Evolutionary conservation across 2,797 vertebrate genomes (phyloP), one percentile per base, ranked within the genome.

Genomic region (Semaprochilodus insignis): DNA sequence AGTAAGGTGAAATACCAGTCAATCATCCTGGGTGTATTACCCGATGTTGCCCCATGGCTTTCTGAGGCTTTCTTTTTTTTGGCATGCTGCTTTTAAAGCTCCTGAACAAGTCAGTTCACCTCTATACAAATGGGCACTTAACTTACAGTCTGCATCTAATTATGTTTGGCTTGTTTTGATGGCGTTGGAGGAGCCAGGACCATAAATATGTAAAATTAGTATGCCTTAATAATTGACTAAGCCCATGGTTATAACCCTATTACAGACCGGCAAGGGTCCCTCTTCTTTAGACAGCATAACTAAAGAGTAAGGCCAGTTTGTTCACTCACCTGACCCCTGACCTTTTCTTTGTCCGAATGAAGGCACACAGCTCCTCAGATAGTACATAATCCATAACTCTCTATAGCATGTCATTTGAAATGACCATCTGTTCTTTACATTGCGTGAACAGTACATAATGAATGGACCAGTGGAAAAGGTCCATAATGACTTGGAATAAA

Each of bases 151-250:
- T 77, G 40, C 69, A 63, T 83, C 73, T 72, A 79, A 72, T 59
- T 71, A 31, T 40, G 36, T 57, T 6, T n/a, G 21, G n/a, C 51
- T n/a, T 36, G 55, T 48, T 81, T 74, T 55, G 55, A 70, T 80
- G 62, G 57, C 23, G 7, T 51, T 71, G 73, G 65, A 85, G 76
- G 57, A 79, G 72, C 60, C 16, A 52, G 52, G 14, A 73, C 70
- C 44, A 14, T 81, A 74, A 81, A 84, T 75, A 78, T 84, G 72
- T 63, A 63, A 74, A 75, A 81, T 71, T 71, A 81, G 60, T 67
- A 44, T 78, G 13, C 51, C 4, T 81, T 76, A 82, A 76, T 79
- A 75, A 83, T 62, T 73, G 17, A 73, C 48, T 34, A 76, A 60
- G 57, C 44, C 25, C 59, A 76, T 52, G 59, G 25, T 8, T 71